These are phyloP conservation scores for Arvicanthis niloticus DNA, from an alignment of 2,113 vertebrate genomes.

Conservation along the genomic window DNA sequence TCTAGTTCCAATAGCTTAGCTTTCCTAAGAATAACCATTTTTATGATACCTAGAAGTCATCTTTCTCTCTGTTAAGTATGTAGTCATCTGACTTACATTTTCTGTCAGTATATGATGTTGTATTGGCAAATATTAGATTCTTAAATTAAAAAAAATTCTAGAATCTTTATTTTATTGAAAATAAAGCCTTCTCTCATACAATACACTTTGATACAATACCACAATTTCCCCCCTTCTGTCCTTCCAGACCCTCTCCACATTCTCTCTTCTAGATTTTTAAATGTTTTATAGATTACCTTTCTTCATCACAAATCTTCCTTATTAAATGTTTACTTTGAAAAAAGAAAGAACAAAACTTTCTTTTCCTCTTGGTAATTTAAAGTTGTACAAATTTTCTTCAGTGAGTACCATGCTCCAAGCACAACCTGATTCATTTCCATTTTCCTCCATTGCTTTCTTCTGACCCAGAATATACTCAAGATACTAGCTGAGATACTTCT, in stretches of 20 bases:
- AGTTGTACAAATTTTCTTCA: slow-evolving; percentile 24
- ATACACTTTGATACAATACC: background rate
- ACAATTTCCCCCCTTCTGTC: background rate
- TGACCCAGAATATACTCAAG: background rate
- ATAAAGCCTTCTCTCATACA: background rate
- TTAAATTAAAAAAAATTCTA: background rate
- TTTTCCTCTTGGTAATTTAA: background rate
- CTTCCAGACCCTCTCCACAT: too few relatives aligned
- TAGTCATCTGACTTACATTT: slow-evolving; percentile 18
- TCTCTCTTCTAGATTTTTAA: background rate
- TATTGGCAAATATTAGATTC: slow-evolving; percentile 17
- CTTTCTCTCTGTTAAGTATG: slow-evolving; percentile 12
- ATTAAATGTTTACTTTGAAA: slow-evolving; percentile 8
- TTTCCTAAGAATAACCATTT: background rate
- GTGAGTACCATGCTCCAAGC: background rate
- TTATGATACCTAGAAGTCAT: slow-evolving; percentile 4
- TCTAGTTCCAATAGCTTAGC: background rate
- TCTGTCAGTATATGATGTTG: background rate
- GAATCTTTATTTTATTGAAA: background rate
- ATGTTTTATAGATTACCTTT: slow-evolving; percentile 2
- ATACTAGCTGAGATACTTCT: background rate
- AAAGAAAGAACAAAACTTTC: background rate
- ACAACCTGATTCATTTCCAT: background rate
- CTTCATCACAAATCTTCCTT: background rate
- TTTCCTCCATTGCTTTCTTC: slow-evolving; percentile 42